Conservation (phyloP, 2,113 vertebrate genomes). For the Acrocephalus kingi region DNA sequence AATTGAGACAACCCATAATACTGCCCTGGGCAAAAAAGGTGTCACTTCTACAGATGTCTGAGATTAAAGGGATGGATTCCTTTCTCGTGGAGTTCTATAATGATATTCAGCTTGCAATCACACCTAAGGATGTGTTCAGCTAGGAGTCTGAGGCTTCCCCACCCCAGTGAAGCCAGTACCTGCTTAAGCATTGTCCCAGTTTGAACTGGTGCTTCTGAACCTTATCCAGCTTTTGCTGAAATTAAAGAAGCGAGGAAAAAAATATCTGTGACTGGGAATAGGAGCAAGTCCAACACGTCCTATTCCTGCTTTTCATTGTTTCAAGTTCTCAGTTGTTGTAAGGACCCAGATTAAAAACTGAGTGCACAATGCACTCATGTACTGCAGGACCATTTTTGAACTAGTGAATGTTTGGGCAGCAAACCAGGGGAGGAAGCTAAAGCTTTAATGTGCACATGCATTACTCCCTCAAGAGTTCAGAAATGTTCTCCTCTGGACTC, state of each 20-base stretch:
- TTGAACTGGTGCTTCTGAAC: not conserved
- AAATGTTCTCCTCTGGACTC: not conserved
- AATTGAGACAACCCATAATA: not conserved
- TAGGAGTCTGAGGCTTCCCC: not conserved
- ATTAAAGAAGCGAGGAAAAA: not conserved
- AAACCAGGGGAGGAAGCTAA: not conserved
- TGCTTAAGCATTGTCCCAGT: not conserved
- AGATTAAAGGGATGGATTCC: not conserved
- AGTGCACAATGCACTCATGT: not conserved
- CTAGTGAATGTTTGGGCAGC: not conserved
- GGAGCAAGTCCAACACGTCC: not conserved
- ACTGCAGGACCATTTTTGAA: not conserved
- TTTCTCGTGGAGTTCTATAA: not conserved
- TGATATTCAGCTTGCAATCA: not conserved
- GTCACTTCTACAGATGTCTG: not conserved
- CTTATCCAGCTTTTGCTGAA: not conserved
- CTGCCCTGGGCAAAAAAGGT: not conserved
- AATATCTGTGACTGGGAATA: not conserved
- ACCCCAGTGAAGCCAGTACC: not conserved
- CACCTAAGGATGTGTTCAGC: not conserved
- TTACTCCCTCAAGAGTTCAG: not conserved
- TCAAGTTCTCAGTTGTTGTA: not conserved
- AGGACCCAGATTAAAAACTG: not conserved
- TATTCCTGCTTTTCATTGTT: not conserved
- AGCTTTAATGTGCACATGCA: not conserved